Base-by-base conservation (phyloP, 2,113 vertebrate genomes). In the Odontesthes bonariensis region DNA sequence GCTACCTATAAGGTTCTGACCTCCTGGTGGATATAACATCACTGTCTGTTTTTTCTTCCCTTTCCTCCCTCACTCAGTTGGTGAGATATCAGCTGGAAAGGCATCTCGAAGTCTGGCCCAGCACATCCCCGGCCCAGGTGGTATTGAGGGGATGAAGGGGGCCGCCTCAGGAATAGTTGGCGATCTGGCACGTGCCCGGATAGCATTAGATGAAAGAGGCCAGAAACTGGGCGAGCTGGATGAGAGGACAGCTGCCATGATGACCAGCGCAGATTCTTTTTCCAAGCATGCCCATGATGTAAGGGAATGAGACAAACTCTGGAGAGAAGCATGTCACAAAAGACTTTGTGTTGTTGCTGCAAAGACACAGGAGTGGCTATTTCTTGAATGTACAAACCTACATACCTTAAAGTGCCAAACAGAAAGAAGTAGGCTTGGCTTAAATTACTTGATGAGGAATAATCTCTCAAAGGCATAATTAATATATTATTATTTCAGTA, bases 281-380 rank as follows among this genome's bases (percentile, higher is more conserved):
- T 98, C 98, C 61, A 99, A 97, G 93, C 98, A 99, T 0, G 98
- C 98, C 64, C 98, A 99, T 27, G 96, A 97, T 91, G 98, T 99
- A 89, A 0, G 84, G 12, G 11, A 16, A 17, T 0, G 0, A 8
- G 42, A 13, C 11, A 44, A 12, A 44, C 4, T 46, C 23, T 62
- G 20, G 20, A 13, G 12, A 42, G 17, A 60, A 22, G 42, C 2
- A 1, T 61, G 20, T 42, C 19, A 6, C 20, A 14, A 40, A 22
- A 40, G 10, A 32, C 8, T 4, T 54, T 44, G 42, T 52, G 51
- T 52, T 52, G 51, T 22, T 20, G 51, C 42, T 12, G 42, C 12
- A 12, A 35, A 13, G 42, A 13, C 42, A 13, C 42, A 44, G 42
- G 8, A 13, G 12, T 44, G 42, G 35, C 8, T 38, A 38, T 5